Evolutionary conservation across 2,797 vertebrate species (phyloP).

Genomic region (Salmo trutta): DNA sequence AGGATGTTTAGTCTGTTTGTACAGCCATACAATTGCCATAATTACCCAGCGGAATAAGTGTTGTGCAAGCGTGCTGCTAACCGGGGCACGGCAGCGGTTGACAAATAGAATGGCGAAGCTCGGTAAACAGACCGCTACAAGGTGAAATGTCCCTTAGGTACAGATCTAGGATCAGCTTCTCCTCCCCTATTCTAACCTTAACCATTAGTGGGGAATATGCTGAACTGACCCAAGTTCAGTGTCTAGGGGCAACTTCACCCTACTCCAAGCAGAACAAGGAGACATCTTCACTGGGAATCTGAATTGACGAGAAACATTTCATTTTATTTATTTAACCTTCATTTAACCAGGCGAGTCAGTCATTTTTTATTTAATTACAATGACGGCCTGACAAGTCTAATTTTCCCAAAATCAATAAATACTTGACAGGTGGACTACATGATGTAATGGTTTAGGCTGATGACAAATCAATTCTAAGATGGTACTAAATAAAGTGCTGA

Average conservation of each 20-base stretch:
- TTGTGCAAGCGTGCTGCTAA: slow-evolving; percentile 22
- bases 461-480: neutral
- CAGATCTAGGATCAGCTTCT: too few relatives aligned
- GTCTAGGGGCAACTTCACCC: too few relatives aligned
- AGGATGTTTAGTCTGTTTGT: slow-evolving; percentile 33
- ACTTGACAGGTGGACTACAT: neutral
- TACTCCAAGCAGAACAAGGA: neutral
- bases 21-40: slow-evolving; percentile 32
- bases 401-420: neutral
- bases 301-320: neutral
- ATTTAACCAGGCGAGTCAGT: too few relatives aligned
- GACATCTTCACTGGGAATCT: neutral
- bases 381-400: too few relatives aligned
- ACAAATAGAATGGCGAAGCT: slow-evolving; percentile 16
- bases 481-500: neutral
- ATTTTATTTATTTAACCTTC: neutral
- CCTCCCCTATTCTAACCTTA: too few relatives aligned
- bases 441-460: neutral
- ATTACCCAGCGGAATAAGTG: slow-evolving; percentile 36
- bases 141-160: too few relatives aligned
- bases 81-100: slow-evolving; percentile 27
- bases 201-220: too few relatives aligned
- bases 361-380: too few relatives aligned
- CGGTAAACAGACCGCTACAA: neutral
- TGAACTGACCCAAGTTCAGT: too few relatives aligned